Conservation (phyloP, 1,140 invertebrate genomes). For the Elysia chlorotica region DNA sequence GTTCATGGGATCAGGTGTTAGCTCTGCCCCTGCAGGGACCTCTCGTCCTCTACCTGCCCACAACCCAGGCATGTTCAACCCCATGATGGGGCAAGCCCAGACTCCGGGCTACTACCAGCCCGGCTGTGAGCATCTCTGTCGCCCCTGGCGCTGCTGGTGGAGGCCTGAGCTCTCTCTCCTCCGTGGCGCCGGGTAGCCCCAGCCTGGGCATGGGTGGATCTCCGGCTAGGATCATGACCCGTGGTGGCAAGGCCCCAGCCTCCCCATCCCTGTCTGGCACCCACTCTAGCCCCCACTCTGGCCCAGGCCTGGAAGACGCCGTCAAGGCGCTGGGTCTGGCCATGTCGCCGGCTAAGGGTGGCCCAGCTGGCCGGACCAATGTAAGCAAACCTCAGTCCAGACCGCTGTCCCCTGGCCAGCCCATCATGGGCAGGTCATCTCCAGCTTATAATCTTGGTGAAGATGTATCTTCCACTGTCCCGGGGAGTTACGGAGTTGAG, state of each 20-base stretch:
- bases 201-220: slow-evolving; percentile 3
- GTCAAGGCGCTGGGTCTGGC: slow-evolving; percentile 17
- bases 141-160: neutral
- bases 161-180: too few species aligned
- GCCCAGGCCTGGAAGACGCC: slow-evolving; percentile 17
- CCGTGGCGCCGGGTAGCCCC: slow-evolving; percentile 1
- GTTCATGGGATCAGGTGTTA: too few species aligned
- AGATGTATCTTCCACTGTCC: too few species aligned
- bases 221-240: slow-evolving; percentile 16
- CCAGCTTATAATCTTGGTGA: too few species aligned
- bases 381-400: neutral
- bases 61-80: too few species aligned
- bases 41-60: too few species aligned
- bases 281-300: slow-evolving; percentile 17
- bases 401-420: slow-evolving; percentile 8
- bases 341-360: slow-evolving; percentile 15
- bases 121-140: neutral
- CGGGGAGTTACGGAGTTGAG: too few species aligned
- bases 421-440: neutral
- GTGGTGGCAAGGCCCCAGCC: slow-evolving; percentile 11
- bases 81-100: neutral
- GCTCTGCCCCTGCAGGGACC: neutral
- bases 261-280: slow-evolving; percentile 10
- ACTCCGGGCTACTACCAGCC: neutral
- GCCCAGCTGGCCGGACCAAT: neutral